Conservation (phyloP, 2,113 vertebrate genomes). For the Prunella fulvescens region DNA sequence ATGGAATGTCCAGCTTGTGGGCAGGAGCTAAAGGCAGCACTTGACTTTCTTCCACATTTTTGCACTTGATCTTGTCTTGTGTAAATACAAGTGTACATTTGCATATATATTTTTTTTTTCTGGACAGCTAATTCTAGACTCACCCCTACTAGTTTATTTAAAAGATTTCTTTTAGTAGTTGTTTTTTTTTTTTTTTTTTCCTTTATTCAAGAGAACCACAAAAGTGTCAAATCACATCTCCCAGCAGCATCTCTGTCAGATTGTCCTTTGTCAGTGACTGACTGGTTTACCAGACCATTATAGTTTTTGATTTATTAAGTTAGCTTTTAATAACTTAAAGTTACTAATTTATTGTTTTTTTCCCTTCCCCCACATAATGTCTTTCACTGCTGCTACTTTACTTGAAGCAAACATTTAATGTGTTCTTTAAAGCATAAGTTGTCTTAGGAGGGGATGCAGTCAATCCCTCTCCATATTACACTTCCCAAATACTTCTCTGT, state of each 20-base stretch:
- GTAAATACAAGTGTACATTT: background rate
- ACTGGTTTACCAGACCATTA: background rate
- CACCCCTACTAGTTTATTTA: background rate
- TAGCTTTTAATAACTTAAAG: background rate
- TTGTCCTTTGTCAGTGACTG: background rate
- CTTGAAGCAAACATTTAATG: background rate
- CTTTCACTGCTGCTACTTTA: background rate
- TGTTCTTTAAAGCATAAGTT: background rate
- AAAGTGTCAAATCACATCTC: background rate
- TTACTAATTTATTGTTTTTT: background rate
- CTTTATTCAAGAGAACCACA: background rate
- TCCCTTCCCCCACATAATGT: background rate
- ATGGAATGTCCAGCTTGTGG: slow-evolving; percentile 26
- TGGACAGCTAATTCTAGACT: background rate
- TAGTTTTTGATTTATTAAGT: background rate
- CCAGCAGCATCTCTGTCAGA: background rate
- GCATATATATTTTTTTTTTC: background rate
- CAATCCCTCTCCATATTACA: background rate
- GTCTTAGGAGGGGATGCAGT: background rate
- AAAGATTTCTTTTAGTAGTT: background rate
- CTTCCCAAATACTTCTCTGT: background rate
- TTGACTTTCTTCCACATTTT: background rate
- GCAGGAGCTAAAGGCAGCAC: background rate
- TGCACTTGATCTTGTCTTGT: background rate
- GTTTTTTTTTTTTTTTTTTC: accelerated